Percentiles rank a stretch among this genome's conserved stretches.
Evolutionary conservation across 2,113 vertebrate species (phyloP).

Genomic region (Grus americana): DNA sequence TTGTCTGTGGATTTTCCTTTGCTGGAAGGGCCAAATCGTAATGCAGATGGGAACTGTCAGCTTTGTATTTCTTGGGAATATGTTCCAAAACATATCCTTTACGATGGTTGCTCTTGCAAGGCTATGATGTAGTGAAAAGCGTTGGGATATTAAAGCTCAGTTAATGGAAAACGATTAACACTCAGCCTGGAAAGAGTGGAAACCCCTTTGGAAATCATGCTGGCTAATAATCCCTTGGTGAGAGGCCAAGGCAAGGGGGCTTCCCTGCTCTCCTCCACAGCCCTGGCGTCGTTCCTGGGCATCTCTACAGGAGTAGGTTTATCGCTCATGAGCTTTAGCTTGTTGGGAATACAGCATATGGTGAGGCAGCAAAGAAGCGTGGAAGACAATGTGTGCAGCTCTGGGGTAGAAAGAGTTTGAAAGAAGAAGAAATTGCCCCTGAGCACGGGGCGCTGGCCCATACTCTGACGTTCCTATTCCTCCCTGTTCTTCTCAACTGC

Average conservation of each 20-base stretch:
- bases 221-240: not conserved
- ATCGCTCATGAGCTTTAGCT: not conserved
- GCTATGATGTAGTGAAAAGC: not conserved
- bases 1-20: constrained; percentile 30
- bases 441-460: not conserved
- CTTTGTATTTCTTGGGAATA: constrained; percentile 15
- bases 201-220: not conserved
- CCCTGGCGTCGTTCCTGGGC: not conserved
- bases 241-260: not conserved
- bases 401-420: not conserved
- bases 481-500: not conserved
- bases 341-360: not conserved
- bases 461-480: not conserved
- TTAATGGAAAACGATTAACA: not conserved
- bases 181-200: not conserved
- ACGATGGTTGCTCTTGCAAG: not conserved
- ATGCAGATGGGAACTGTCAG: constrained; percentile 17
- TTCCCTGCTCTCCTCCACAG: not conserved
- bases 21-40: not conserved
- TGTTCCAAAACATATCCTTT: constrained; percentile 16
- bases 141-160: not conserved
- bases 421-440: not conserved
- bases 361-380: not conserved
- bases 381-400: not conserved
- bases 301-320: not conserved